Conservation (phyloP, 2,888 invertebrate genomes). For the Torymus texanus region DNA sequence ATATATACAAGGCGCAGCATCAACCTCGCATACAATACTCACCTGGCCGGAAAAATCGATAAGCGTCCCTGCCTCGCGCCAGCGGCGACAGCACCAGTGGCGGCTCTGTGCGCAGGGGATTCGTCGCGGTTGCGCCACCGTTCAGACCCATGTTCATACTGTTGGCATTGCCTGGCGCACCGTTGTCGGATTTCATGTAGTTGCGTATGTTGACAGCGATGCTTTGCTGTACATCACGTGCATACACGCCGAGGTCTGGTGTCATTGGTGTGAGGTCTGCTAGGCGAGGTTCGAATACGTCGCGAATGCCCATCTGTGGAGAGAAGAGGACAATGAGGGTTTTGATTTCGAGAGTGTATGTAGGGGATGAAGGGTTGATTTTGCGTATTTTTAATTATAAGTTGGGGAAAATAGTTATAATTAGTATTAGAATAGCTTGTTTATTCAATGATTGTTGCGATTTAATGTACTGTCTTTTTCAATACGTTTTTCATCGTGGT, state of each 20-base stretch:
- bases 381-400: no score
- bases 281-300: conserved; percentile 87
- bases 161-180: background rate
- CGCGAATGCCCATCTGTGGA: conserved; percentile 83
- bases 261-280: conserved; percentile 89
- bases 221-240: conserved; percentile 89
- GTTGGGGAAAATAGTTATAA: no score
- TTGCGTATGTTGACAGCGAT: conserved; percentile 89
- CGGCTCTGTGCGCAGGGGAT: background rate
- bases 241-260: conserved; percentile 84
- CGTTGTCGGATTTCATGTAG: conserved; percentile 79
- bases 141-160: background rate
- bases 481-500: no score
- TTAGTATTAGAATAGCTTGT: no score
- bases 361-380: no score
- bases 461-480: no score
- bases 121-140: background rate
- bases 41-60: conserved; percentile 66
- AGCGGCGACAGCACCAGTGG: conserved; percentile 52
- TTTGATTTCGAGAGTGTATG: background rate
- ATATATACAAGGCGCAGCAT: no score
- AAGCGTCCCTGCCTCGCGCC: conserved; percentile 60
- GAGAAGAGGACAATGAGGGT: background rate
- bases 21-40: conserved; percentile 20
- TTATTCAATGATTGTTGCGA: no score